phyloP scores from a whole-genome alignment of 2,888 invertebrate genomes.

The Hoplodrina blanda region DNA sequence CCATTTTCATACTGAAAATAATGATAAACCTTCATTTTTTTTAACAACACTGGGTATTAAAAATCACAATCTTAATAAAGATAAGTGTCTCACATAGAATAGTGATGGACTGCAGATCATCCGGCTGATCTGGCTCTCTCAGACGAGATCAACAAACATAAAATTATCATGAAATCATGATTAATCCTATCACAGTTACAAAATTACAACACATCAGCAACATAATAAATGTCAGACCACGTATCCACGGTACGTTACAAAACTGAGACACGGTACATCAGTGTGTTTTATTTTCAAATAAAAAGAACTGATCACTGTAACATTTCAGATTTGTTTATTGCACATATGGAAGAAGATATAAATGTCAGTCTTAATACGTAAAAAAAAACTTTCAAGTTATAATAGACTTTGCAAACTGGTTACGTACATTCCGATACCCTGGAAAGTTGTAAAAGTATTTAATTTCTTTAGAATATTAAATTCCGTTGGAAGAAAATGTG shows the following conservation, averaged over 20 bases:
- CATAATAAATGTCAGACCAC: slow-evolving; percentile 36
- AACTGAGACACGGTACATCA: slow-evolving; percentile 23
- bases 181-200: slow-evolving; percentile 5
- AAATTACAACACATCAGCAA: slow-evolving; percentile 30
- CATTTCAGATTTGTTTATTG: slow-evolving; percentile 45
- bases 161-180: slow-evolving; percentile 17
- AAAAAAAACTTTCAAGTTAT: not conserved
- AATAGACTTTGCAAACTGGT: not conserved
- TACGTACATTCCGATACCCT: not conserved
- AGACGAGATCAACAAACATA: not conserved
- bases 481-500: not conserved
- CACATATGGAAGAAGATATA: slow-evolving; percentile 23
- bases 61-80: too few species aligned
- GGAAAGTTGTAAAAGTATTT: not conserved
- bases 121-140: too few species aligned
- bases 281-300: slow-evolving; percentile 46
- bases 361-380: slow-evolving; percentile 14
- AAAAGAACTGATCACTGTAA: slow-evolving; percentile 36
- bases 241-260: slow-evolving; percentile 34
- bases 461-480: not conserved
- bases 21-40: too few species aligned
- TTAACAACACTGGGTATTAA: too few species aligned
- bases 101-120: too few species aligned
- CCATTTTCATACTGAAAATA: too few species aligned
- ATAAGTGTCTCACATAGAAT: too few species aligned